Evolutionary conservation across 2,797 vertebrate species (phyloP), one percentile per base, ranked within the genome.

Genomic region (Danio choprae): DNA sequence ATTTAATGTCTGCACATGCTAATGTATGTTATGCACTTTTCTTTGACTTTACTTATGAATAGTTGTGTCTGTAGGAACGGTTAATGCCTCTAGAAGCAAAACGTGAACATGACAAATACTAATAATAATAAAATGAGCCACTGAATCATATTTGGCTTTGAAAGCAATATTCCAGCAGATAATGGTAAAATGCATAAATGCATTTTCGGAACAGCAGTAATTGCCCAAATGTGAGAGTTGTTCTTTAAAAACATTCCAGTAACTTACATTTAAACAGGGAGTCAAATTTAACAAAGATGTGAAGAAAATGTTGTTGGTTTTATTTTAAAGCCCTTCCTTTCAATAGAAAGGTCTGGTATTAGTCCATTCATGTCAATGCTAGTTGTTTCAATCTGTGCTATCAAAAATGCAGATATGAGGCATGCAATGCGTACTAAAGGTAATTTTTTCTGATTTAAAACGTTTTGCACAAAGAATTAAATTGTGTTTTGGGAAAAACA

Each of bases 151-250:
- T 53, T 69, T 53, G 13, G 16, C 16, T 51, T 51, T 51, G 65
- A 12, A 51, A 51, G 16, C 10, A 4, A 29, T 53, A 55, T 53
- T 53, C 40, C n/a, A 40, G 50, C 50, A 41, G 68, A 36, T 55
- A 53, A 53, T 70, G 16, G 10, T 16, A n/a, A n/a, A n/a, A n/a
- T 11, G 46, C 29, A 51, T 22, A 51, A 69, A 51, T 51, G 65
- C 46, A 51, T 38, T 51, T 69, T 18, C 29, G 69, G 48, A n/a
- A 51, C 9, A 12, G 46, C 65, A 50, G 65, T 53, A 69, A 69
- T 69, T 40, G 18, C 15, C 4, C 43, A 29, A 16, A 36, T 22
- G 20, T 68, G 9, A 50, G 13, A 44, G 44, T 4, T 68, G 68
- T 29, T 22, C 15, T 51, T 69, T 22, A 18, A 53, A 69, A 53